phyloP scores from a whole-genome alignment of 2,113 vertebrate genomes.

The Connochaetes taurinus region DNA sequence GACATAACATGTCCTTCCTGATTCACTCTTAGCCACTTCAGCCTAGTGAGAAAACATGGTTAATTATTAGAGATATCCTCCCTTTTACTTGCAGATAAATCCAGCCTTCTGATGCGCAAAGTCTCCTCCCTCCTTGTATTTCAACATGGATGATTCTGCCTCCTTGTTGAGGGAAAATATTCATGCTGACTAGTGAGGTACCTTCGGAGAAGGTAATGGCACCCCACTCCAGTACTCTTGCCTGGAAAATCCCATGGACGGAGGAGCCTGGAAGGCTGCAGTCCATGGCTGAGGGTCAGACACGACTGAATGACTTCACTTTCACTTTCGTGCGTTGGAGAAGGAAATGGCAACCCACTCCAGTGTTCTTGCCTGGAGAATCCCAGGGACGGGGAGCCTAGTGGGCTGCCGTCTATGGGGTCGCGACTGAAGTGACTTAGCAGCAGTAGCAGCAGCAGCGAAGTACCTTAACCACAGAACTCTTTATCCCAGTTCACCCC shows the following conservation, averaged over 20 bases:
- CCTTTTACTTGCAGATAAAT: background rate
- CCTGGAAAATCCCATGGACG: too few relatives aligned
- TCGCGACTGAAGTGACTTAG: too few relatives aligned
- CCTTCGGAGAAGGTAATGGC: background rate
- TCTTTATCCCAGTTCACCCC: background rate
- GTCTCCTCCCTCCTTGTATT: background rate
- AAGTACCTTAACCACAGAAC: background rate
- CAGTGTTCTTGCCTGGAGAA: too few relatives aligned
- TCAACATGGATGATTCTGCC: background rate
- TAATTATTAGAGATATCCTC: background rate
- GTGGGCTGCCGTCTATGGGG: too few relatives aligned
- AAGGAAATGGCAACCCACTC: too few relatives aligned
- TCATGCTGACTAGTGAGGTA: background rate
- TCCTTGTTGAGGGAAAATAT: background rate
- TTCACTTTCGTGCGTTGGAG: too few relatives aligned
- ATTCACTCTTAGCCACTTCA: background rate
- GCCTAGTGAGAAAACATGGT: background rate
- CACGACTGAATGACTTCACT: too few relatives aligned
- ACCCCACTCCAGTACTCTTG: too few relatives aligned
- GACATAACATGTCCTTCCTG: background rate
- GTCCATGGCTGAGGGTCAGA: too few relatives aligned
- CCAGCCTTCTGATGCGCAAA: background rate
- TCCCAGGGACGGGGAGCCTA: too few relatives aligned
- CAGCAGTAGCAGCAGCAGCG: too few relatives aligned
- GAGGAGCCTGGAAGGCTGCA: too few relatives aligned